phyloP scores from a whole-genome alignment of 1,140 invertebrate species.

The Drosophila auraria region DNA sequence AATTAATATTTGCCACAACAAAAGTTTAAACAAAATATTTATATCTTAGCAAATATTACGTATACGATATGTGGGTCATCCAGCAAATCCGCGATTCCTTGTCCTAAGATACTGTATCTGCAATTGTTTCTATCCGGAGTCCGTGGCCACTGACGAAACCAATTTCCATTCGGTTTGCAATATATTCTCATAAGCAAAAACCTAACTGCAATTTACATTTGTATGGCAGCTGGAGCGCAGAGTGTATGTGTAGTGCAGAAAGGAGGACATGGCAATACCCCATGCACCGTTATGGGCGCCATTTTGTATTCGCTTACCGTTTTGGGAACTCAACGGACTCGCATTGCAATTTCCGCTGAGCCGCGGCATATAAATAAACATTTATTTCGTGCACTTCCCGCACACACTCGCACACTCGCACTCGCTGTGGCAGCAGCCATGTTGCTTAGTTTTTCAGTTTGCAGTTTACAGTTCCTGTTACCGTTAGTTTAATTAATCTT shows the following conservation, averaged over 20 bases:
- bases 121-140: constrained; percentile 4
- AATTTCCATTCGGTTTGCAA: constrained; percentile 48
- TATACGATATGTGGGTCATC: constrained; percentile 23
- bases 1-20: neutral
- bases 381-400: constrained; percentile 75
- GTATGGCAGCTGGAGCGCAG: constrained; percentile 17
- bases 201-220: constrained; percentile 53
- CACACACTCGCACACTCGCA: constrained; percentile 33
- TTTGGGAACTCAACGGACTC: constrained; percentile 50
- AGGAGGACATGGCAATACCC: constrained; percentile 35
- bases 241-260: neutral
- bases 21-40: neutral
- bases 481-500: constrained; percentile 82
- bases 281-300: constrained; percentile 76
- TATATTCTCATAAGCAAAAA: constrained; percentile 47
- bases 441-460: constrained; percentile 76
- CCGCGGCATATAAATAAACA: constrained; percentile 79
- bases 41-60: neutral
- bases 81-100: neutral
- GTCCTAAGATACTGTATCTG: constrained; percentile 12
- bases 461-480: constrained; percentile 66
- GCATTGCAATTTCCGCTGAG: constrained; percentile 76
- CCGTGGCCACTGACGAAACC: constrained; percentile 35
- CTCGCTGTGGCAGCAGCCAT: constrained; percentile 36
- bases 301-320: constrained; percentile 72